Conservation (phyloP, 2,888 invertebrate species). For the Aromia moschata region DNA sequence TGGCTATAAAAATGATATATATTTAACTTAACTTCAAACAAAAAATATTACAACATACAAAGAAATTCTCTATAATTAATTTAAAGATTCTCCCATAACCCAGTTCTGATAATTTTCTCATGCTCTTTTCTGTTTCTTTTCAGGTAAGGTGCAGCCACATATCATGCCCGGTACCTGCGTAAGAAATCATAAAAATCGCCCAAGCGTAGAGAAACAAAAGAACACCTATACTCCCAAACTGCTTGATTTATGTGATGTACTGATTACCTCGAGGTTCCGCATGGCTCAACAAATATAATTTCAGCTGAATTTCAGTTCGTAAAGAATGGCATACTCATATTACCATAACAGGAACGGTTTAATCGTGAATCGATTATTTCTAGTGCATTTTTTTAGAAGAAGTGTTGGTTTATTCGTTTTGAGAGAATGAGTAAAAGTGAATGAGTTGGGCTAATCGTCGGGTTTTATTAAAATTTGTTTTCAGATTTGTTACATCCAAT, state of each 20-base stretch:
- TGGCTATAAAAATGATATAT: too few species aligned
- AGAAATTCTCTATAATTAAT: too few species aligned
- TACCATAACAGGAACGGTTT: constrained; percentile 21
- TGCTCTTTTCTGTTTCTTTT: constrained; percentile 14
- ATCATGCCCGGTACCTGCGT: constrained; percentile 22
- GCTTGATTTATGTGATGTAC: constrained; percentile 46
- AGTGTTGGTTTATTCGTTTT: constrained; percentile 4
- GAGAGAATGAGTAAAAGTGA: too few species aligned
- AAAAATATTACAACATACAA: too few species aligned
- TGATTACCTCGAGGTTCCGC: constrained; percentile 44
- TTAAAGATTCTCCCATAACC: too few species aligned
- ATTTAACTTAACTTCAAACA: too few species aligned
- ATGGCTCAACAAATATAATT: constrained; percentile 46
- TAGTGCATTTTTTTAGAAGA: constrained; percentile 13
- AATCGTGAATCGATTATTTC: constrained; percentile 24
- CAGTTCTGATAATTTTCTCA: constrained; percentile 9
- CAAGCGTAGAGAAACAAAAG: constrained; percentile 41
- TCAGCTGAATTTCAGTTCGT: constrained; percentile 40
- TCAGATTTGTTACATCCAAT: too few species aligned
- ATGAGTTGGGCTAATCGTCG: too few species aligned
- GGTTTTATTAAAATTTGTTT: too few species aligned
- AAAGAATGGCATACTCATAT: constrained; percentile 19
- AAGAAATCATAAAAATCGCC: constrained; percentile 45
- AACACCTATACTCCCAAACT: constrained; percentile 39
- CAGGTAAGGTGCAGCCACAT: constrained; percentile 25